Base-by-base conservation (phyloP, 2,113 vertebrate species). In the Lampris incognitus region DNA sequence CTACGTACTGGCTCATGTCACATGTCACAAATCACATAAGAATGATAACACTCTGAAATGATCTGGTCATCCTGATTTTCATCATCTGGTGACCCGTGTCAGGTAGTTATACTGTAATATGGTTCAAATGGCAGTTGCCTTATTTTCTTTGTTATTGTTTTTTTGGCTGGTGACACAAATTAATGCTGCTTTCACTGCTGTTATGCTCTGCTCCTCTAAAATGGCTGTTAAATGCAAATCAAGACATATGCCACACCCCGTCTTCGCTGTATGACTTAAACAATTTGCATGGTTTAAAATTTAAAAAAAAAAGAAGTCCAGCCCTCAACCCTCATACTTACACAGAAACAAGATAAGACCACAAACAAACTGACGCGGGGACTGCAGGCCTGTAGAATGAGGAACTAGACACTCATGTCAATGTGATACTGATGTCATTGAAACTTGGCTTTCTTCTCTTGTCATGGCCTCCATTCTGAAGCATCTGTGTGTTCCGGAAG, bases 391-490 rank as follows among this genome's bases (percentile, higher is more conserved):
- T 44, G 40, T 36, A 49, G 38, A 89, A 90, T 90, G 83, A 88
- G 92, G 90, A 92, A 92, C 85, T 82, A 72, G 76, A 75, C 64
- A n/a, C 58, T 58, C 3, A 5, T 6, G 54, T 79, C 44, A 49
- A 3, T 73, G 81, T 85, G n/a, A 49, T 42, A 36, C 36, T 9
- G 5, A 50, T 70, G 66, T 61, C 76, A 66, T 80, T 89, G 69
- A 2, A 3, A 4, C 38, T 49, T 4, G 57, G 24, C 24, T 24
- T 24, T 24, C 24, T 76, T 52, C 82, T 85, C 72, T 84, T 70
- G 79, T 79, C 71, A 88, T 89, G 87, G 77, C 87, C 66, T 85
- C 81, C 39, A 46, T 58, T 84, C 54, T 90, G 39, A 89, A 92
- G 90, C 85, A 91, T 78, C 87, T 90, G 67, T 8, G 72, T 24